A percentile compares a stretch with the other conserved stretches of the same genome.
These are phyloP conservation scores for Lepus timidus DNA, from an alignment of 2,113 vertebrate genomes.

Conservation along the genomic window DNA sequence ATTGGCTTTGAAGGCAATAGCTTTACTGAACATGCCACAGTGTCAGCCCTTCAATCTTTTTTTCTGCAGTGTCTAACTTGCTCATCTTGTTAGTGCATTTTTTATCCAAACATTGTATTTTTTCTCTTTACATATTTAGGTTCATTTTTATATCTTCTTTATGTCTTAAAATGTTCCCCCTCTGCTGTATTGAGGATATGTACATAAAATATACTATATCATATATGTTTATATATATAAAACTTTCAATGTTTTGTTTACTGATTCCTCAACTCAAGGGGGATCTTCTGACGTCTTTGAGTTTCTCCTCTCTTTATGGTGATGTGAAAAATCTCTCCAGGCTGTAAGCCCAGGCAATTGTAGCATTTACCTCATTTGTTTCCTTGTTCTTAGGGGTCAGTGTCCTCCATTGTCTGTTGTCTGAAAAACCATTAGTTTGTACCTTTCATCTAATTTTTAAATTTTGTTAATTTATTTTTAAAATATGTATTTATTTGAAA, in stretches of 20 bases:
- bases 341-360: background rate
- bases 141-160: background rate
- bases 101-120: slow-evolving; percentile 9
- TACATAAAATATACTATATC: too few relatives aligned
- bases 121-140: background rate
- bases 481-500: too few relatives aligned
- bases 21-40: too few relatives aligned
- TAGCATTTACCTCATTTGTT: background rate
- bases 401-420: background rate
- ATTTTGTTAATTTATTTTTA: background rate
- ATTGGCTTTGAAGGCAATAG: too few relatives aligned
- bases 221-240: too few relatives aligned
- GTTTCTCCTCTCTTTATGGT: background rate
- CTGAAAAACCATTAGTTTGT: background rate
- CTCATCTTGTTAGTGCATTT: background rate
- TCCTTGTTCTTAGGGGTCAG: background rate
- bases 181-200: background rate
- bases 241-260: background rate
- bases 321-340: background rate
- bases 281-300: background rate
- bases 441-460: background rate
- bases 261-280: background rate
- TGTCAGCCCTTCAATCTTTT: too few relatives aligned
- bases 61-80: background rate
- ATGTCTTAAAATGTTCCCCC: background rate